Percentiles rank a stretch among this genome's conserved stretches.
phyloP scores from a whole-genome alignment of 2,888 invertebrate species.

The Sialis lutaria region DNA sequence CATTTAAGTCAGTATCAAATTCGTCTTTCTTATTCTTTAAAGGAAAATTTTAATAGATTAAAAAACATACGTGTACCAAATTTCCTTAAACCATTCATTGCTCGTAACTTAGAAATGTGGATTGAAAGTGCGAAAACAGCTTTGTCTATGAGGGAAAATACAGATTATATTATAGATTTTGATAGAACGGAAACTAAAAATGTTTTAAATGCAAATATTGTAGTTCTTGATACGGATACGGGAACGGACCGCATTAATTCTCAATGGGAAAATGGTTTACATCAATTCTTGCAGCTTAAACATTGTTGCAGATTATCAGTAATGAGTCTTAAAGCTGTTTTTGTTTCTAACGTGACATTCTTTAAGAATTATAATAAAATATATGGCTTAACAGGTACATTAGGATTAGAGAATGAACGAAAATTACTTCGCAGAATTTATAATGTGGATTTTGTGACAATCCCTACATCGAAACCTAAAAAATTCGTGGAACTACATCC shows the following conservation, averaged over 20 bases:
- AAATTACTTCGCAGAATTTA: constrained; percentile 15
- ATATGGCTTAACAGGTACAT: constrained; percentile 22
- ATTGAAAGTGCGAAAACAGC: constrained; percentile 16
- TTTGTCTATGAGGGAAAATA: constrained; percentile 13
- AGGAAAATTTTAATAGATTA: constrained; percentile 12
- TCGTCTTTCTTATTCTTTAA: constrained; percentile 9
- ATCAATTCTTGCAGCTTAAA: constrained; percentile 24
- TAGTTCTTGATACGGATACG: constrained; percentile 19
- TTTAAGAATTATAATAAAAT: constrained; percentile 12
- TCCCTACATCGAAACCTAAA: constrained; percentile 17
- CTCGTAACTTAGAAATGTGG: constrained; percentile 14
- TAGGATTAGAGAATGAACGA: constrained; percentile 18
- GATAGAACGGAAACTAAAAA: constrained; percentile 13
- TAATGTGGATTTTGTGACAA: constrained; percentile 15
- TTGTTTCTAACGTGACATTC: constrained; percentile 20
- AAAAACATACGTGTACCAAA: constrained; percentile 12
- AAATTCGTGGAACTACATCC: constrained; percentile 12
- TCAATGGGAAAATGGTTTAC: constrained; percentile 22
- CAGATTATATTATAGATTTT: constrained; percentile 18
- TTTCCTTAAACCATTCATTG: constrained; percentile 13
- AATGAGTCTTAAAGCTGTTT: constrained; percentile 20
- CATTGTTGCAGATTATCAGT: constrained; percentile 18
- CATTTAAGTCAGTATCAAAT: constrained; percentile 6
- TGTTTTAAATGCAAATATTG: constrained; percentile 12
- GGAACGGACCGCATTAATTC: constrained; percentile 19